These are phyloP conservation scores for Danio tinwini DNA, from an alignment of 2,797 vertebrate genomes.

Conservation along the genomic window DNA sequence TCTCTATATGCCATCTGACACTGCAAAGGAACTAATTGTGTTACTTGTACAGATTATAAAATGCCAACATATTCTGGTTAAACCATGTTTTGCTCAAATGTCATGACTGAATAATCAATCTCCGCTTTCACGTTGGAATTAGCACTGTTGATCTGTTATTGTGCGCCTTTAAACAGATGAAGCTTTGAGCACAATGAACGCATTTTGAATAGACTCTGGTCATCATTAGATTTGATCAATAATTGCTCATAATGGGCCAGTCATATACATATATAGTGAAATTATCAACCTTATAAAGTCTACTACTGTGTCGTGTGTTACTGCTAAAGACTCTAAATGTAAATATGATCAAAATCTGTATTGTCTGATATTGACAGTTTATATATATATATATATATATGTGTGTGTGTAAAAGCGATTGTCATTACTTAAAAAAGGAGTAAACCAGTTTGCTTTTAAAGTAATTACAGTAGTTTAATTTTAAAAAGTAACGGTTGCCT, in stretches of 20 bases:
- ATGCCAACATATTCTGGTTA: constrained; percentile 46
- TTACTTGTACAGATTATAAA: constrained; percentile 44
- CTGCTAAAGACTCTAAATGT: neutral
- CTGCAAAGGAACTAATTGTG: constrained; percentile 16
- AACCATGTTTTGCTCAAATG: constrained; percentile 45
- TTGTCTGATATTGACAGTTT: neutral
- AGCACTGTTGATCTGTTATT: constrained; percentile 3
- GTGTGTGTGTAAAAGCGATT: too few relatives aligned
- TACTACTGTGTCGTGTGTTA: too few relatives aligned
- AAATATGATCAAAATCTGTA: neutral
- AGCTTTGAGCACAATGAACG: neutral
- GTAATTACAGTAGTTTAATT: too few relatives aligned
- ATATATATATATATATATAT: too few relatives aligned
- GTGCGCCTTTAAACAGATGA: neutral
- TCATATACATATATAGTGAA: neutral
- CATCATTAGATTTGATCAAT: neutral
- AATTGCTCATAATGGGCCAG: neutral
- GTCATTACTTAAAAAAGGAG: too few relatives aligned
- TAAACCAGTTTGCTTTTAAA: too few relatives aligned
- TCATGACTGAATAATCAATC: constrained; percentile 42
- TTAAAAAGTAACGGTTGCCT: too few relatives aligned
- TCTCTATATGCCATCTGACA: neutral
- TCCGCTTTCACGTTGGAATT: constrained; percentile 34
- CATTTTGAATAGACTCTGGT: neutral
- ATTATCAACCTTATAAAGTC: neutral